Percentiles rank a stretch among this genome's conserved stretches.
Conservation (phyloP, 2,797 vertebrate genomes). For the Hemibagrus guttatus region DNA sequence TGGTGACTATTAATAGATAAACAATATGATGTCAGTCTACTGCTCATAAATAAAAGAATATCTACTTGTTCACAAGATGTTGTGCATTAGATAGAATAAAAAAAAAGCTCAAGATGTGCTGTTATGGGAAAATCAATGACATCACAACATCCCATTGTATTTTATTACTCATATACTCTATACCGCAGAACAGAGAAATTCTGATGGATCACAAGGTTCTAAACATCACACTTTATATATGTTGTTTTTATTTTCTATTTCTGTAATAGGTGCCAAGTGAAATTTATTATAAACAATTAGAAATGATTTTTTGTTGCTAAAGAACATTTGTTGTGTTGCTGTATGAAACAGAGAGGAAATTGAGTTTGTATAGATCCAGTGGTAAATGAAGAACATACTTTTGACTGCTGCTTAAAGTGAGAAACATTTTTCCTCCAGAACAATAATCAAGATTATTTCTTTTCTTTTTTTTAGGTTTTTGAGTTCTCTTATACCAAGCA, state of each 20-base stretch:
- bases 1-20: background rate
- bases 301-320: background rate
- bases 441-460: conserved; percentile 50
- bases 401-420: conserved; percentile 5
- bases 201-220: background rate
- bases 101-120: background rate
- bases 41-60: background rate
- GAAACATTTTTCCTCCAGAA: conserved; percentile 54
- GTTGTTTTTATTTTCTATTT: conserved; percentile 22
- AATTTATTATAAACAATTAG: conserved; percentile 3
- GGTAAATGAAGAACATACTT: background rate
- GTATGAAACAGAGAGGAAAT: conserved; percentile 27
- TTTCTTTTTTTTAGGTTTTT: conserved; percentile 17
- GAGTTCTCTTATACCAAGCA: conserved; percentile 45
- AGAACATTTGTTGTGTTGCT: background rate
- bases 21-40: background rate
- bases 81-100: background rate
- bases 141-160: background rate
- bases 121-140: background rate
- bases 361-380: conserved; percentile 52
- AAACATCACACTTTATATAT: background rate
- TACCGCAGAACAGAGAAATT: background rate
- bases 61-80: background rate
- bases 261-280: background rate
- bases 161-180: background rate